These are phyloP conservation scores for Prunella fulvescens DNA, from an alignment of 2,113 vertebrate species.

Conservation along the genomic window DNA sequence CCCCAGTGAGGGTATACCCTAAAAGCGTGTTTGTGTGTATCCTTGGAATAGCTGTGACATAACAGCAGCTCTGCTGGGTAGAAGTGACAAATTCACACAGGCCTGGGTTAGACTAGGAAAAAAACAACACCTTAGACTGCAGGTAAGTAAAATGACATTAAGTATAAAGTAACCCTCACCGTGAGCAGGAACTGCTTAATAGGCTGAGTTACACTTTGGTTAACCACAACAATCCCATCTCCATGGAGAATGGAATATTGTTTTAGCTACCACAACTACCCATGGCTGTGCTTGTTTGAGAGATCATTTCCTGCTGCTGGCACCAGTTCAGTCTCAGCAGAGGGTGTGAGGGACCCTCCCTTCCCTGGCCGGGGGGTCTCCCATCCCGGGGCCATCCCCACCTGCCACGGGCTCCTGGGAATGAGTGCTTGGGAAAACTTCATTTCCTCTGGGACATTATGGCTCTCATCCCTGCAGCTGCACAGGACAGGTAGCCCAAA, in stretches of 20 bases:
- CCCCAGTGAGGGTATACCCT: not conserved
- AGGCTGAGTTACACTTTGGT: fast-evolving
- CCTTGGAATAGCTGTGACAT: not conserved
- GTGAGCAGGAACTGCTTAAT: not conserved
- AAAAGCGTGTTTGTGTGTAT: not conserved
- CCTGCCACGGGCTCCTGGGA: not conserved
- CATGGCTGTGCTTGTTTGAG: not conserved
- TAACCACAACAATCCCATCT: not conserved
- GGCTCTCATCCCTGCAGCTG: not conserved
- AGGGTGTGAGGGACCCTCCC: not conserved
- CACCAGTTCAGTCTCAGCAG: not conserved
- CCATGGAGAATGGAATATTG: not conserved
- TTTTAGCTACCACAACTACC: not conserved
- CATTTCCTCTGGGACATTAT: not conserved
- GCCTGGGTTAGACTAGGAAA: not conserved
- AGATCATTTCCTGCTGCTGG: not conserved
- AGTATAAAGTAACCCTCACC: not conserved
- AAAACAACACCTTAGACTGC: not conserved
- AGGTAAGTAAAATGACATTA: not conserved
- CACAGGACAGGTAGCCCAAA: not conserved
- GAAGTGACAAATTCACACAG: not conserved
- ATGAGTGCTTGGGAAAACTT: not conserved
- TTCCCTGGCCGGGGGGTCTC: not conserved
- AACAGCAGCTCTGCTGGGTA: not conserved
- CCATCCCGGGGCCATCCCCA: not conserved